Evolutionary conservation across 2,888 invertebrate genomes (phyloP), one percentile per base, ranked within the genome.

Genomic region (Nemotelus nigrinus): DNA sequence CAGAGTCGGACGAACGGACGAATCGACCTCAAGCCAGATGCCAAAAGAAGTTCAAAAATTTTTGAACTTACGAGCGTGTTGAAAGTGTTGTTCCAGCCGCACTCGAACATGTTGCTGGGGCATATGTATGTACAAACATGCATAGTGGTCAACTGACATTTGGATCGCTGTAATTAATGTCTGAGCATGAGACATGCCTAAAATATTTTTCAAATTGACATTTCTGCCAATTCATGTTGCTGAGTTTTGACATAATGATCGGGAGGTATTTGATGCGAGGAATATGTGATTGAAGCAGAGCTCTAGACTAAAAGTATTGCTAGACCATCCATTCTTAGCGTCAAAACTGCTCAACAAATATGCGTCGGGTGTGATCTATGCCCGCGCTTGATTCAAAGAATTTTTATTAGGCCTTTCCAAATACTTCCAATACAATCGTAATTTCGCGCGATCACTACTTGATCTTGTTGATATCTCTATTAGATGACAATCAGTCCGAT

Each of bases 231-330:
- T 68, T 77, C 77, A 77, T 55, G 77, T 67, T 58, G 65, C 47
- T 67, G 65, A 77, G 77, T 77, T 77, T 77, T 77, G 77, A 77
- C 77, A 77, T 77, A 65, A 77, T 77, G 65, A 68, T 77, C 77
- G 65, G 39, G 25, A 25, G 65, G 53, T 57, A 72, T 72, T 72
- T 60, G 74, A 74, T 74, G 63, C 50, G 60, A n/a, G 70, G 44
- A 53, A 5, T 47, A 50, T 57, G 3, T 57, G 57, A 25, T 25
- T 25, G 25, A 25, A n/a, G 25, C 25, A 25, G 25, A 25, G 25
- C 25, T 25, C 25, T 25, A 1, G 25, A 25, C 25, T 25, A 25
- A 25, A 25, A 25, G 25, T 25, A 25, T 25, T 25, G 25, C 25
- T 25, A 25, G 25, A 25, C 25, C 25, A 25, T 25, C 0, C 25